These are phyloP conservation scores for Drosophila arawakana DNA, from an alignment of 1,140 invertebrate species.

Conservation along the genomic window DNA sequence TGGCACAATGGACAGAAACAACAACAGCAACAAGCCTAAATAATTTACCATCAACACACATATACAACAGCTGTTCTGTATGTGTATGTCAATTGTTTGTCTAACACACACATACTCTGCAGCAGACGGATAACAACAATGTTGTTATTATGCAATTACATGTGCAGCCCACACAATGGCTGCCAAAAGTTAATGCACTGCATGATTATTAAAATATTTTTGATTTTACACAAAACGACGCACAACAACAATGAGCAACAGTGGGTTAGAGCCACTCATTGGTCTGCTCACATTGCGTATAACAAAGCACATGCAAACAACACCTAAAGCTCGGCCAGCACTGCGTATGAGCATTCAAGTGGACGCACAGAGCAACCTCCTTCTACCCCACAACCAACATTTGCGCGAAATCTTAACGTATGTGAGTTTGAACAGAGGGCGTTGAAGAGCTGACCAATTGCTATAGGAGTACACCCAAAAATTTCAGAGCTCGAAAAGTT, in stretches of 20 bases:
- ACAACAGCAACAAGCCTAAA: constrained; percentile 50
- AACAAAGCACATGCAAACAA: constrained; percentile 80
- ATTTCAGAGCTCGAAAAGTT: constrained; percentile 56
- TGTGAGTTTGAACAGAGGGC: background rate
- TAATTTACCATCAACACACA: constrained; percentile 59
- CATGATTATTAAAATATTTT: constrained; percentile 80
- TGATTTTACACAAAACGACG: constrained; percentile 21
- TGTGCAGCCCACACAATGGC: constrained; percentile 43
- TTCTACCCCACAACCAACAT: constrained; percentile 53
- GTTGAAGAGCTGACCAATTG: constrained; percentile 11
- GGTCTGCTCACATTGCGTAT: constrained; percentile 57
- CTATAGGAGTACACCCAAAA: constrained; percentile 24
- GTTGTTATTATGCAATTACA: constrained; percentile 78
- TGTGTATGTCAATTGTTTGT: constrained; percentile 46
- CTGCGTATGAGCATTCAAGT: constrained; percentile 30
- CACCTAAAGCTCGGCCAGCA: constrained; percentile 40
- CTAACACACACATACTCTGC: constrained; percentile 31
- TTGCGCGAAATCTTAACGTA: constrained; percentile 44
- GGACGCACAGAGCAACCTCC: constrained; percentile 23
- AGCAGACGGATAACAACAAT: constrained; percentile 28
- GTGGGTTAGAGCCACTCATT: background rate
- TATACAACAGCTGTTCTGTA: background rate
- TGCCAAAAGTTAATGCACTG: constrained; percentile 69
- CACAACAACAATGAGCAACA: background rate
- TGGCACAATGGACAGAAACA: constrained; percentile 40